phyloP scores from a whole-genome alignment of 2,113 vertebrate species.

The Otolemur garnettii region DNA sequence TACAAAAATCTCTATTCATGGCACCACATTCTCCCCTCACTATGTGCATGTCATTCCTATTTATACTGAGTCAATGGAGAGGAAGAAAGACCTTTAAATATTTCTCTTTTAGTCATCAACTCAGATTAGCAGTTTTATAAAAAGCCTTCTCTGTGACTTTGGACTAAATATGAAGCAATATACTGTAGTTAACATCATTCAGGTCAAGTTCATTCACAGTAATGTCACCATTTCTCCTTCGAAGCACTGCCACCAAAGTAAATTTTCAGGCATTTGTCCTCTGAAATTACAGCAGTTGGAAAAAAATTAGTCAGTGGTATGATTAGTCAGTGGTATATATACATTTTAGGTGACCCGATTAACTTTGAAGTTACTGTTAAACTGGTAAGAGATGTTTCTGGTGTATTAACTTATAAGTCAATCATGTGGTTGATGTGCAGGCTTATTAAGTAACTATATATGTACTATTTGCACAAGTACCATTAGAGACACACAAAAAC shows the following conservation, averaged over 20 bases:
- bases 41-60: slow-evolving; percentile 62
- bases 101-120: slow-evolving; percentile 73
- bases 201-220: slow-evolving; percentile 24
- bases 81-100: slow-evolving; percentile 70
- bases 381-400: slow-evolving; percentile 3
- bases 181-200: slow-evolving; percentile 47
- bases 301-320: neutral
- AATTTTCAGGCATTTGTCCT: neutral
- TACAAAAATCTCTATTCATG: slow-evolving; percentile 59
- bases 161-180: slow-evolving; percentile 60
- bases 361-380: slow-evolving; percentile 3
- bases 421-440: neutral
- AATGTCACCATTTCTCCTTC: slow-evolving; percentile 59
- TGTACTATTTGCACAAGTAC: neutral
- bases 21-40: slow-evolving; percentile 51
- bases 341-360: neutral
- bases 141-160: slow-evolving; percentile 54
- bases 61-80: slow-evolving; percentile 73
- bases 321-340: slow-evolving; percentile 11
- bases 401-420: neutral
- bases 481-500: slow-evolving; percentile 29
- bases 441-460: neutral
- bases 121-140: slow-evolving; percentile 65
- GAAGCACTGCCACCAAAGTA: neutral
- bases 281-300: slow-evolving; percentile 14